These are phyloP conservation scores for Drosophila pruinosa DNA, from an alignment of 1,140 invertebrate species.

Conservation along the genomic window DNA sequence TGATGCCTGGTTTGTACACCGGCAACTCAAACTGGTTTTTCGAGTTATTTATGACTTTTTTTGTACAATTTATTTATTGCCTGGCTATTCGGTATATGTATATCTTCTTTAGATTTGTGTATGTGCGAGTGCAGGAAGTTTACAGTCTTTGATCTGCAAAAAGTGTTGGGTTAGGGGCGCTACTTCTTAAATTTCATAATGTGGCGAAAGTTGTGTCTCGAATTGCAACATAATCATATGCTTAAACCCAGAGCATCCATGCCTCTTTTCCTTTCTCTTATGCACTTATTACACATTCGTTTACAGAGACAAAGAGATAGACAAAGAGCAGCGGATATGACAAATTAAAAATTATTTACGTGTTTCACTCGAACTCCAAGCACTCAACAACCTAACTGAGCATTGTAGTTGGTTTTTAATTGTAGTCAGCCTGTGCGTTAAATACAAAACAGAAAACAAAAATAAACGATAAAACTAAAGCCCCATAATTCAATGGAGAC, in stretches of 20 bases:
- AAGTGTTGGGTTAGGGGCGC: constrained; percentile 44
- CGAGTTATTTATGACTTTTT: constrained; percentile 79
- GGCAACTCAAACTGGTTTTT: constrained; percentile 79
- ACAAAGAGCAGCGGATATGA: constrained; percentile 62
- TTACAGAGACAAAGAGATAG: constrained; percentile 17
- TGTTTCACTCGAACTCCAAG: constrained; percentile 43
- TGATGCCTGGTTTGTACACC: constrained; percentile 68
- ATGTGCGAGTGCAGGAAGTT: not conserved
- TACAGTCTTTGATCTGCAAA: constrained; percentile 72
- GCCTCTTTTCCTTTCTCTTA: constrained; percentile 5
- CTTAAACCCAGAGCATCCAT: not conserved
- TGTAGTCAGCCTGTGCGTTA: constrained; percentile 24
- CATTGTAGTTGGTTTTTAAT: constrained; percentile 49
- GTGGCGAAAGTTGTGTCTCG: constrained; percentile 65
- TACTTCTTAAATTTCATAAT: constrained; percentile 69
- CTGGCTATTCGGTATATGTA: constrained; percentile 58
- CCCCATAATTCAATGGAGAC: constrained; percentile 33
- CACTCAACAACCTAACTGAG: constrained; percentile 3
- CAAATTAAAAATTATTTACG: constrained; percentile 68
- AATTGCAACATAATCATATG: constrained; percentile 53
- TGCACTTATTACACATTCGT: not conserved
- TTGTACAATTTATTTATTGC: constrained; percentile 74
- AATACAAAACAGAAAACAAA: constrained; percentile 25
- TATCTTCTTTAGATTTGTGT: constrained; percentile 21
- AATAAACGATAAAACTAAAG: constrained; percentile 34